Evolutionary conservation across 2,797 vertebrate species (phyloP).

Genomic region (Galagoides demidoff): DNA sequence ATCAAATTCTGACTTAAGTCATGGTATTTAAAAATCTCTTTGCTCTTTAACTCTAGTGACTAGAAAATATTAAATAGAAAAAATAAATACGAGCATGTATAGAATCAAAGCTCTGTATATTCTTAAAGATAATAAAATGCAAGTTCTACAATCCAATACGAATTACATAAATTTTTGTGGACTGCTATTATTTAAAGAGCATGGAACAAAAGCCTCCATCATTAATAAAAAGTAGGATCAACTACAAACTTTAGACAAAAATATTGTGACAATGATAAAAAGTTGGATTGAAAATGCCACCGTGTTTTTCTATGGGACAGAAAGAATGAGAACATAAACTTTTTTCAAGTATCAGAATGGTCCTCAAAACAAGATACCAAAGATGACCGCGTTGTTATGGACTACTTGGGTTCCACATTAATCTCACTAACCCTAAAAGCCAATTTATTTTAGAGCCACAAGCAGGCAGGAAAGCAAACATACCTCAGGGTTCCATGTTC

Average conservation of each 20-base stretch:
- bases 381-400: background rate
- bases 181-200: background rate
- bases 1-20: conserved; percentile 14
- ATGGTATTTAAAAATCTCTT: conserved; percentile 11
- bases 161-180: conserved; percentile 46
- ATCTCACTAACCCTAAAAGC: background rate
- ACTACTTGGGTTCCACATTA: background rate
- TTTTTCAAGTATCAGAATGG: background rate
- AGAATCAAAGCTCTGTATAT: conserved; percentile 1
- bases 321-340: conserved; percentile 12
- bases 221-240: conserved; percentile 33
- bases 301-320: background rate
- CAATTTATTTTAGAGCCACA: background rate
- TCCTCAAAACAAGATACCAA: conserved; percentile 24
- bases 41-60: conserved; percentile 37
- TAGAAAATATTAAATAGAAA: conserved; percentile 52
- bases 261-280: background rate
- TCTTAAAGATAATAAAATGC: conserved; percentile 45
- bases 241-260: conserved; percentile 43
- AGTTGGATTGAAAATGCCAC: background rate
- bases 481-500: background rate
- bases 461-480: background rate
- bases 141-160: background rate
- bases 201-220: background rate
- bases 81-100: conserved; percentile 15